These are phyloP conservation scores for Gymnocephalus cernua DNA, from an alignment of 2,113 vertebrate species.

Conservation along the genomic window DNA sequence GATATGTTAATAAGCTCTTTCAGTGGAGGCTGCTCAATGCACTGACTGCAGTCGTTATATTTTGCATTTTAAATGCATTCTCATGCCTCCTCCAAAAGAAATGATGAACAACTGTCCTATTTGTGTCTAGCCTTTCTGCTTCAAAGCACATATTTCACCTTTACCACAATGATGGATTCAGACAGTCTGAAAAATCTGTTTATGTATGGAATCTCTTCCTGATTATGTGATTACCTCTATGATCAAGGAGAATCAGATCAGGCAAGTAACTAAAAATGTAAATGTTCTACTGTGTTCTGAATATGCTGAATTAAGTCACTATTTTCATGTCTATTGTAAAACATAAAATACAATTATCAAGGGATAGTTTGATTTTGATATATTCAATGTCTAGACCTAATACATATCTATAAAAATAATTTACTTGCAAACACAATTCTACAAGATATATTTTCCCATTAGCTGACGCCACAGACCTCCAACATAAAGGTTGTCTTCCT, in stretches of 20 bases:
- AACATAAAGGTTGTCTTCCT: not conserved
- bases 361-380: conserved; percentile 1
- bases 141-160: conserved; percentile 30
- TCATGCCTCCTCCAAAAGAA: not conserved
- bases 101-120: conserved; percentile 22
- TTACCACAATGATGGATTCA: conserved; percentile 8
- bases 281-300: conserved; percentile 2
- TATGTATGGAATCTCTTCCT: not conserved
- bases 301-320: conserved; percentile 2
- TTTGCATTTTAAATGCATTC: conserved; percentile 44
- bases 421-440: not conserved
- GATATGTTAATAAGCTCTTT: conserved; percentile 51
- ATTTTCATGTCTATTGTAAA: conserved; percentile 8
- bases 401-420: not conserved
- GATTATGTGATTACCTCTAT: conserved; percentile 27
- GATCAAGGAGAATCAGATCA: conserved; percentile 32
- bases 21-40: conserved; percentile 2
- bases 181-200: conserved; percentile 17
- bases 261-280: conserved; percentile 26
- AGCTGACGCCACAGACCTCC: not conserved
- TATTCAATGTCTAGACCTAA: not conserved
- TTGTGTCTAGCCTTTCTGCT: not conserved
- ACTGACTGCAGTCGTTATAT: conserved; percentile 1
- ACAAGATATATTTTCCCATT: not conserved
- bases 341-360: not conserved